These are phyloP conservation scores for Anguilla pacifica DNA, from an alignment of 2,797 vertebrate species.

Conservation along the genomic window DNA sequence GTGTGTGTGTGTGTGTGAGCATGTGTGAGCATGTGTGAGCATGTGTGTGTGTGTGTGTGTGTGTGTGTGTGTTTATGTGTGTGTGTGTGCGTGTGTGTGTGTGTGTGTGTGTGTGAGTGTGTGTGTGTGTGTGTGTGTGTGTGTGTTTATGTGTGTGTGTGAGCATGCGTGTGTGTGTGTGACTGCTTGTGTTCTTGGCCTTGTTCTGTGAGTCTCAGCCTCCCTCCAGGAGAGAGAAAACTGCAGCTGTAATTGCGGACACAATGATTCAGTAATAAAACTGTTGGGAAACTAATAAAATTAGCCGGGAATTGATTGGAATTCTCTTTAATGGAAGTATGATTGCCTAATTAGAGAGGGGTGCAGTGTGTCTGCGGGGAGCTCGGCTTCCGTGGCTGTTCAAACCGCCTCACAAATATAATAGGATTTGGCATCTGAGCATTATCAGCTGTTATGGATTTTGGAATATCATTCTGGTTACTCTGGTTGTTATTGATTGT, in stretches of 20 bases:
- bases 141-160: too few species aligned
- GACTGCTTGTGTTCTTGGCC: background rate
- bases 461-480: constrained; percentile 43
- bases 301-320: constrained; percentile 58
- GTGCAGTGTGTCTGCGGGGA: constrained; percentile 43
- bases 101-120: background rate
- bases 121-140: background rate
- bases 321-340: constrained; percentile 66
- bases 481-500: constrained; percentile 55
- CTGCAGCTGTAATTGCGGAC: constrained; percentile 48
- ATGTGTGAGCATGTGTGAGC: background rate
- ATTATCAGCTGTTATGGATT: constrained; percentile 24
- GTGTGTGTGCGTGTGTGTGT: background rate
- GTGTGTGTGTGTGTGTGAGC: background rate
- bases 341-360: constrained; percentile 62
- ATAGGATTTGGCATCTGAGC: constrained; percentile 51
- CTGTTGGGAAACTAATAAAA: constrained; percentile 62
- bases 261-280: constrained; percentile 59
- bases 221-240: constrained; percentile 17
- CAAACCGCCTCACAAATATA: constrained; percentile 57
- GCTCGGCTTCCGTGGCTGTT: constrained; percentile 55
- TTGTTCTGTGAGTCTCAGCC: background rate
- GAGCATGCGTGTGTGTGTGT: background rate
- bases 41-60: background rate
- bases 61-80: too few species aligned